Evolutionary conservation across 2,113 vertebrate genomes (phyloP).

Genomic region (Ctenomys sociabilis): DNA sequence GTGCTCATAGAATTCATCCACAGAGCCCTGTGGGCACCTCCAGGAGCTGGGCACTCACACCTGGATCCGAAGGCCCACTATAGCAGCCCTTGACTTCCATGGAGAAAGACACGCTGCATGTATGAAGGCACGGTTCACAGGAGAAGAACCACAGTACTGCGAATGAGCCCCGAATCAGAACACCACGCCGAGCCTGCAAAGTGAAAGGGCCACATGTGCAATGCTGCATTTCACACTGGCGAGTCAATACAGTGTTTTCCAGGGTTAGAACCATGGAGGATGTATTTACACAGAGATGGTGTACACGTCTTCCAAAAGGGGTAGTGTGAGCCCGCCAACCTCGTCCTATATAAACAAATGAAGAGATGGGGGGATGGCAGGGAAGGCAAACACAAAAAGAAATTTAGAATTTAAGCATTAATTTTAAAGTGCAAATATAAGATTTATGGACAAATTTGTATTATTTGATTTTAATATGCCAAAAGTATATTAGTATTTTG

Average conservation of each 20-base stretch:
- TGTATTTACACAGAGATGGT: neutral
- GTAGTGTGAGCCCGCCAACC: neutral
- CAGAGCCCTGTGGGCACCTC: neutral
- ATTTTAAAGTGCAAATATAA: slow-evolving; percentile 1
- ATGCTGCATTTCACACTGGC: neutral
- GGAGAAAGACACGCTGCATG: neutral
- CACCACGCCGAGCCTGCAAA: neutral
- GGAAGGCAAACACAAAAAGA: neutral
- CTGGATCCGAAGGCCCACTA: neutral
- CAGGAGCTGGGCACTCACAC: neutral
- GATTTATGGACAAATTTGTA: neutral
- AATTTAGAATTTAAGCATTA: neutral
- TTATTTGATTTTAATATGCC: neutral
- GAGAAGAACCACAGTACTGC: neutral
- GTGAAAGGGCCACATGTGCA: neutral
- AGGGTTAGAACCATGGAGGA: neutral
- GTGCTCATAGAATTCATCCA: neutral
- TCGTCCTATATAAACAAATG: neutral
- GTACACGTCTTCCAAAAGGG: neutral
- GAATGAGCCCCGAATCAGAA: neutral
- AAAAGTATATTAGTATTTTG: neutral
- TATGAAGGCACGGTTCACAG: neutral
- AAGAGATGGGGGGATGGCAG: neutral
- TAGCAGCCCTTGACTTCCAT: neutral
- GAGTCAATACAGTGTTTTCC: neutral